phyloP scores from a whole-genome alignment of 2,797 vertebrate genomes.

The Chelonia mydas region DNA sequence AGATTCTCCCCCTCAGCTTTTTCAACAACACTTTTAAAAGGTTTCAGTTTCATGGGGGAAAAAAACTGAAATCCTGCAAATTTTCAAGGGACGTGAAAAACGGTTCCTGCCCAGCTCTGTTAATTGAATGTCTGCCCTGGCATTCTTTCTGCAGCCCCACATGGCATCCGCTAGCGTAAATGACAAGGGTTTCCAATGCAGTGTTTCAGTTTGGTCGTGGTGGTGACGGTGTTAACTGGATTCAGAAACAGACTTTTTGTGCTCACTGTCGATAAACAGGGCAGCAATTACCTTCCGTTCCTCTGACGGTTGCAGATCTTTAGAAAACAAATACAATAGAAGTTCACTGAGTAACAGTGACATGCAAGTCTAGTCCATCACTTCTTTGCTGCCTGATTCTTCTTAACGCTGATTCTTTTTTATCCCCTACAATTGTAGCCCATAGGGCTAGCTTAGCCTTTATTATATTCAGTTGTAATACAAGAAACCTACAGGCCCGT shows the following conservation, averaged over 20 bases:
- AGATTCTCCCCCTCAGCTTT: not conserved
- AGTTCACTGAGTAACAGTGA: not conserved
- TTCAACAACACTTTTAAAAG: not conserved
- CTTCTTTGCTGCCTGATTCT: not conserved
- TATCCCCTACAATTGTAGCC: not conserved
- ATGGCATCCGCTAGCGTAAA: too few species aligned
- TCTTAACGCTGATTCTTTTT: not conserved
- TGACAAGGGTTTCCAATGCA: not conserved
- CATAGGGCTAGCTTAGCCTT: not conserved
- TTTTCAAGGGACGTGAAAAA: not conserved
- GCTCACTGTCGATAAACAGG: not conserved
- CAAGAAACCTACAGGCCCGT: too few species aligned
- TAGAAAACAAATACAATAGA: conserved; percentile 14
- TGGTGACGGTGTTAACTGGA: not conserved
- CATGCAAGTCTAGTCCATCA: not conserved
- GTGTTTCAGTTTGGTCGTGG: accelerated
- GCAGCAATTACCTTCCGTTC: conserved; percentile 20
- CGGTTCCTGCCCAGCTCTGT: not conserved
- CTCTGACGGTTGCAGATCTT: conserved; percentile 16
- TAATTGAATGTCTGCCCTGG: not conserved
- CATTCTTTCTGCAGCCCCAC: not conserved
- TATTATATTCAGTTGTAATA: too few species aligned
- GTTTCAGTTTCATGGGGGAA: not conserved
- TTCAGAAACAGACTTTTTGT: not conserved
- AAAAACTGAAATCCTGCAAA: not conserved